Conservation (phyloP, 1,140 invertebrate species). For the Chrysopa pallens region DNA sequence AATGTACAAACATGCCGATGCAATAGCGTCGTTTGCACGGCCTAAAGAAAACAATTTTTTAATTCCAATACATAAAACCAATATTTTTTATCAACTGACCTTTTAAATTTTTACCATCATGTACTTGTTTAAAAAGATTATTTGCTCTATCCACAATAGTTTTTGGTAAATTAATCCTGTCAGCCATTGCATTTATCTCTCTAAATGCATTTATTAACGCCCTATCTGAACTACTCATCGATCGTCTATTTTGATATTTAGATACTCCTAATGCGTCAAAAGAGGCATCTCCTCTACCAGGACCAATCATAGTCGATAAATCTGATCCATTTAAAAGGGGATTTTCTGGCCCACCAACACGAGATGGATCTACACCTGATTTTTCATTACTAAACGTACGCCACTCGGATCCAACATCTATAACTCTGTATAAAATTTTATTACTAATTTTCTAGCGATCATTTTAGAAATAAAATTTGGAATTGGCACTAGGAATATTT, state of each 20-base stretch:
- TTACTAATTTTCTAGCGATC: not conserved
- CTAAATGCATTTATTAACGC: slow-evolving; percentile 88
- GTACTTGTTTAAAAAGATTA: slow-evolving; percentile 93
- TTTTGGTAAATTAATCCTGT: slow-evolving; percentile 90
- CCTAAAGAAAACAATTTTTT: slow-evolving; percentile 37
- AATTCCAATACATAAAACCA: slow-evolving; percentile 9
- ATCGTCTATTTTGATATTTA: slow-evolving; percentile 86
- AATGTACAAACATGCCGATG: slow-evolving; percentile 96
- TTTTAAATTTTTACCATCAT: slow-evolving; percentile 92
- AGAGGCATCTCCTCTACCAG: slow-evolving; percentile 54
- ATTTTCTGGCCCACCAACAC: slow-evolving; percentile 96
- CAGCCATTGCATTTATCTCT: slow-evolving; percentile 95
- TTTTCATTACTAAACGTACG: slow-evolving; percentile 99
- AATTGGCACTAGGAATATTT: no score
- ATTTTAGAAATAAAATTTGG: no score
- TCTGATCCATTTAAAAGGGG: slow-evolving; percentile 89
- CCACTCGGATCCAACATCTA: slow-evolving; percentile 99
- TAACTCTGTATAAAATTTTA: slow-evolving; percentile 57
- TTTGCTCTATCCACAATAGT: slow-evolving; percentile 91
- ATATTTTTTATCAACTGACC: slow-evolving; percentile 27
- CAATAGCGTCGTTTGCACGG: slow-evolving; percentile 94
- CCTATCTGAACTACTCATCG: slow-evolving; percentile 85
- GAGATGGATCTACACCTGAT: slow-evolving; percentile 87
- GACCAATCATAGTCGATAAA: slow-evolving; percentile 93
- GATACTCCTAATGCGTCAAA: slow-evolving; percentile 69